Evolutionary conservation across 1,140 invertebrate species (phyloP), one percentile per base, ranked within the genome.

Genomic region (Armadillidium nasatum): DNA sequence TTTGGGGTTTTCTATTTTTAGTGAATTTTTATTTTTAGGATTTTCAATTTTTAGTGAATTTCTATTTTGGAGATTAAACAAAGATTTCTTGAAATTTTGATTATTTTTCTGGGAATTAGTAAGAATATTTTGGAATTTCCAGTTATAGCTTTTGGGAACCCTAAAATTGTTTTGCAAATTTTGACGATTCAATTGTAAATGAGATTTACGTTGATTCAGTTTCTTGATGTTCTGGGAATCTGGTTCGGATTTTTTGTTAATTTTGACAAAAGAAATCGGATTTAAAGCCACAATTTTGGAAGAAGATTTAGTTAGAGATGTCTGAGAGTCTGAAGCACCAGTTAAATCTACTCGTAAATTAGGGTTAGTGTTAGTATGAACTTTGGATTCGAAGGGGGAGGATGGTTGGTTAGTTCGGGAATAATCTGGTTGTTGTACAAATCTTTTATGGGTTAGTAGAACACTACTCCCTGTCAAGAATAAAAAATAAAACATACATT

Each of bases 311-410:
- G 50, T 15, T 15, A 19, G 7, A 60, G 50, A 60, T 15, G 50
- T 60, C 19, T 60, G 50, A 15, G 50, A 19, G 50, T 33, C 33
- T 33, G 33, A 33, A 33, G 33, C 33, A 33, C 33, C 33, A 33
- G 33, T 33, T 33, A 19, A 60, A 19, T 60, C 50, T 15, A 60
- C 50, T 60, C 50, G 50, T 60, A 13, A 15, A 4, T 3, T 60
- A 60, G 50, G 50, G 50, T 60, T 60, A 60, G 50, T 60, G 19
- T 60, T 60, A 60, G 50, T 60, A 60, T 60, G 4, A 60, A 60
- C 50, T 60, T 60, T 60, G 50, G 50, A 60, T 2, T 60, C 19
- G 50, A 4, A 60, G 50, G 50, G 19, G 7, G 7, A 7, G 19
- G 50, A 3, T 60, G 50, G 50, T 60, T 60, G 50, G 50, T 60